These are phyloP conservation scores for Callaeas wilsoni DNA, from an alignment of 2,113 vertebrate genomes.

Conservation along the genomic window DNA sequence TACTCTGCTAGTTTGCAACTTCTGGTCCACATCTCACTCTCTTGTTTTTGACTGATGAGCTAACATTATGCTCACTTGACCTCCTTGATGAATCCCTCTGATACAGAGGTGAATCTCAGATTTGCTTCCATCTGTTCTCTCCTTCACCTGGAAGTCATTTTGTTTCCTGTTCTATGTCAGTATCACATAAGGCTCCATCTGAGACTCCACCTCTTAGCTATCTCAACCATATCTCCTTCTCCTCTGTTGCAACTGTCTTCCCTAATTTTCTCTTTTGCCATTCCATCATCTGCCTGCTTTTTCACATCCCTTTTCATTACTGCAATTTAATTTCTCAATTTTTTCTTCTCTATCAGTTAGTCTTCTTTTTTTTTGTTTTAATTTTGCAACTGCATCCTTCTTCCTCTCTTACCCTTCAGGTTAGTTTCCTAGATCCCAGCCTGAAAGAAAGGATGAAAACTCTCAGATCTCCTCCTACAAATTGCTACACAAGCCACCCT, in stretches of 20 bases:
- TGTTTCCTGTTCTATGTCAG: background rate
- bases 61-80: background rate
- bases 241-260: background rate
- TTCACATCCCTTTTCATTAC: background rate
- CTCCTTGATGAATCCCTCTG: background rate
- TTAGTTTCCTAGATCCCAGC: conserved; percentile 5
- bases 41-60: background rate
- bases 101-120: background rate
- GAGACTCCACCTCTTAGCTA: background rate
- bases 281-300: background rate
- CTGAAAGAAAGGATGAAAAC: background rate
- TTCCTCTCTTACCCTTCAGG: background rate
- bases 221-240: background rate
- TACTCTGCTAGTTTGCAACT: background rate
- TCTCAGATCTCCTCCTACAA: background rate
- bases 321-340: background rate
- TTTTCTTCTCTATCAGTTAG: background rate
- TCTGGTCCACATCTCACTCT: background rate
- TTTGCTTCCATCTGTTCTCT: background rate
- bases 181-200: background rate
- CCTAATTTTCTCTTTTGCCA: background rate
- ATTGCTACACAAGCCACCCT: background rate
- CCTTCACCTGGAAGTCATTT: background rate
- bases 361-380: background rate
- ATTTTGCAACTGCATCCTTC: background rate